Conservation (phyloP, 2,797 vertebrate genomes). For the Coreius guichenoti region DNA sequence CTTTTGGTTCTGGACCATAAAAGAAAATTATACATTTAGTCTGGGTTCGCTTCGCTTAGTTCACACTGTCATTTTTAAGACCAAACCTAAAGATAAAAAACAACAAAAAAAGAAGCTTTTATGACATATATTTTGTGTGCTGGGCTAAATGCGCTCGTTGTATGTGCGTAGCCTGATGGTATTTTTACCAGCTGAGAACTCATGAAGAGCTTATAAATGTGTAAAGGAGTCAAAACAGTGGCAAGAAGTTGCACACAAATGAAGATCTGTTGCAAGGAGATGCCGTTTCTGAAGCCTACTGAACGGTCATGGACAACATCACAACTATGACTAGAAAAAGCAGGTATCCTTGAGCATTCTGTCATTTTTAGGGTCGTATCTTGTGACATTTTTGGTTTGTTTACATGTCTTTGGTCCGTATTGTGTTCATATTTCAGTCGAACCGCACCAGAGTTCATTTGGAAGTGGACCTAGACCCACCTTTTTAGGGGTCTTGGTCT, state of each 20-base stretch:
- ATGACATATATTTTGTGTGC: background rate
- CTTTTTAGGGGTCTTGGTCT: background rate
- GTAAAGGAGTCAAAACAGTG: no score
- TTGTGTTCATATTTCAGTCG: background rate
- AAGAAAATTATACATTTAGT: background rate
- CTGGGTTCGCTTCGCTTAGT: background rate
- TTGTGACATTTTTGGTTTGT: background rate
- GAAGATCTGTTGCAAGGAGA: no score
- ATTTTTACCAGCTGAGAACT: no score
- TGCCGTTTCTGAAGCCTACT: no score
- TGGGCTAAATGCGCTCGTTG: no score
- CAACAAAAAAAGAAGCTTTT: background rate
- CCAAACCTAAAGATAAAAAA: background rate
- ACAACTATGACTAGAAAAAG: background rate
- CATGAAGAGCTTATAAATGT: no score
- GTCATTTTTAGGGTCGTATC: background rate
- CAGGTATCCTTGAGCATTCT: background rate
- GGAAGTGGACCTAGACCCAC: background rate
- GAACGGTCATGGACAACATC: no score
- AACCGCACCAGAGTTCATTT: background rate
- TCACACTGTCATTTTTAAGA: background rate
- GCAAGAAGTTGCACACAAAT: no score
- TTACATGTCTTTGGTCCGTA: background rate
- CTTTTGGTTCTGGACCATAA: background rate
- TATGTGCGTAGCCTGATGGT: no score